Conservation (phyloP, 2,888 invertebrate species). For the Apodemia hepburni region DNA sequence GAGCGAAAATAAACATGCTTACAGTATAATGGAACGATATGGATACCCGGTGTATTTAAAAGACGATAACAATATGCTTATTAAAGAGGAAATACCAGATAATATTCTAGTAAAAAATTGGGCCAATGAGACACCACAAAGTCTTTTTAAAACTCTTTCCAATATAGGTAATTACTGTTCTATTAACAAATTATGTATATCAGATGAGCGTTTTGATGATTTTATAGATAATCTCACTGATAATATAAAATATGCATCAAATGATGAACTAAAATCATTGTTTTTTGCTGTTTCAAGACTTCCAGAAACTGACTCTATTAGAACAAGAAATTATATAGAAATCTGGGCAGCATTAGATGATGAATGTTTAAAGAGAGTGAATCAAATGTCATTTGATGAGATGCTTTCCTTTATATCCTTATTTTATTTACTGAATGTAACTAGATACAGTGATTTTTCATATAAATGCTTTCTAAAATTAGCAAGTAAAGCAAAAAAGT, state of each 20-base stretch:
- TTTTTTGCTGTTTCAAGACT: slow-evolving; percentile 73
- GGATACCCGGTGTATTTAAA: slow-evolving; percentile 47
- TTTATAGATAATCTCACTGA: slow-evolving; percentile 69
- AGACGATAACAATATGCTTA: slow-evolving; percentile 22
- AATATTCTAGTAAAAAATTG: slow-evolving; percentile 46
- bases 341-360: slow-evolving; percentile 85
- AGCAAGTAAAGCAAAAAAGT: slow-evolving; percentile 74
- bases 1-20: slow-evolving; percentile 66
- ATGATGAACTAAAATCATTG: slow-evolving; percentile 77
- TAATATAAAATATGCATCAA: slow-evolving; percentile 73
- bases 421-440: slow-evolving; percentile 82
- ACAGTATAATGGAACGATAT: slow-evolving; percentile 53
- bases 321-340: slow-evolving; percentile 80
- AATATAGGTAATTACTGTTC: slow-evolving; percentile 52
- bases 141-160: slow-evolving; percentile 52
- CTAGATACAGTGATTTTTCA: slow-evolving; percentile 78
- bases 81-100: slow-evolving; percentile 44
- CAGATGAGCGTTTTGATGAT: slow-evolving; percentile 56
- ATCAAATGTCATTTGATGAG: slow-evolving; percentile 74
- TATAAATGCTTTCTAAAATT: slow-evolving; percentile 75
- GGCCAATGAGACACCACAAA: slow-evolving; percentile 41
- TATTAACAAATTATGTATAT: slow-evolving; percentile 52
- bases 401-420: slow-evolving; percentile 81
- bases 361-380: slow-evolving; percentile 72
- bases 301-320: slow-evolving; percentile 71